Base-by-base conservation (phyloP, 64 coral and sea anemone species). In the Montipora efflorescens region DNA sequence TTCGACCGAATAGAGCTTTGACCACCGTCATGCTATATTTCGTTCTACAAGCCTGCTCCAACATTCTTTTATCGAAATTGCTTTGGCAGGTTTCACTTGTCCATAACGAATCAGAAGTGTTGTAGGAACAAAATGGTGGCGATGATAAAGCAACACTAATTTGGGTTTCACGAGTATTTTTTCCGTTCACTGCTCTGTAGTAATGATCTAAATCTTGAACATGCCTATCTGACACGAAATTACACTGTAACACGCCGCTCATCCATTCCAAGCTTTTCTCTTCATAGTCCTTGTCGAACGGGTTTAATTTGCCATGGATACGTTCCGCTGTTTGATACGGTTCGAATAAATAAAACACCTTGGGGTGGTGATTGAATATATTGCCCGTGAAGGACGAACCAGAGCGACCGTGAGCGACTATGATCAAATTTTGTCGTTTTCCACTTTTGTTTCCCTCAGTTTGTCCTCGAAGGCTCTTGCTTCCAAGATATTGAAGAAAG, bases 261-360 rank as follows among this genome's bases (percentile, higher is more conserved):
- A 82, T 82, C 80, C 80, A 82, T 55, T 82, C 57, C 57, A 22
- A 64, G 80, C 80, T 82, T 82, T 82, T 82, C 80, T 16, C 25
- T 47, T 82, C 15, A 55, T 82, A 82, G 28, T 64, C 80, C 59
- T 43, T 82, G 80, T 82, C 21, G 28, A 82, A 82, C 57, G 80
- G 80, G 5, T 59, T 14, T 6, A 82, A 0, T 45, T 15, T 16
- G 15, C 80, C 58, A 36, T 82, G 80, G 46, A 82, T 21, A 43
- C 80, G 80, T 22, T 82, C 80, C 1, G 28, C 80, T 25, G 80
- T 82, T 66, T 82, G 80, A 45, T 82, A 82, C 15, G 80, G 80
- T 21, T 82, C 80, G 64, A 82, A 82, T 57, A 82, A 46, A 16
- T 82, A 82, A 82, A 82, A 82, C 7, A 82, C 80, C 3, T 23